Percentiles rank a stretch among this genome's conserved stretches.
phyloP scores from a whole-genome alignment of 2,797 vertebrate genomes.

The Smutsia gigantea region DNA sequence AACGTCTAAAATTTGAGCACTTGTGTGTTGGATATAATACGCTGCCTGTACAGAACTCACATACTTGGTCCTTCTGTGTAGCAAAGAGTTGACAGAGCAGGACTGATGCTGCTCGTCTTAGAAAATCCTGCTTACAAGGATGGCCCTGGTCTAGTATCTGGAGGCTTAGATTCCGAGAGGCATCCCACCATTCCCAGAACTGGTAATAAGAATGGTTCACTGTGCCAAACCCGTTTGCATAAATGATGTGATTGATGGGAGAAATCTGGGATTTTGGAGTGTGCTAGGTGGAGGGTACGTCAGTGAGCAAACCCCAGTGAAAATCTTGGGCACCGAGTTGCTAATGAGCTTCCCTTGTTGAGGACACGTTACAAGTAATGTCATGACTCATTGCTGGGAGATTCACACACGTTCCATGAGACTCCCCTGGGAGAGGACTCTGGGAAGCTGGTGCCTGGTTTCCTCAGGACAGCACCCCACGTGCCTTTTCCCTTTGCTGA shows the following conservation, averaged over 20 bases:
- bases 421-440: not conserved
- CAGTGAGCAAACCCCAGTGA: rapidly evolving
- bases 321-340: not conserved
- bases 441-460: not conserved
- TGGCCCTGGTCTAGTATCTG: not conserved
- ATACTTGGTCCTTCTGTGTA: not conserved
- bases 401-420: not conserved
- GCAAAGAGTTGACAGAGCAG: not conserved
- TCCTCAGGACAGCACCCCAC: rapidly evolving
- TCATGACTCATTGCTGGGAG: not conserved
- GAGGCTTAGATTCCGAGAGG: not conserved
- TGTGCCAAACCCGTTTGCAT: rapidly evolving
- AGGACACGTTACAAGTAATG: rapidly evolving
- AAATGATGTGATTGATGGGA: not conserved
- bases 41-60: not conserved
- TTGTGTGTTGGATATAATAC: not conserved
- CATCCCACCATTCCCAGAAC: not conserved
- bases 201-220: no score
- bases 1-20: not conserved
- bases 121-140: not conserved
- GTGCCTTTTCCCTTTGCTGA: not conserved
- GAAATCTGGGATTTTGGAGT: not conserved
- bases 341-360: not conserved
- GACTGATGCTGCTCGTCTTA: not conserved
- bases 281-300: not conserved